Base-by-base conservation (phyloP, 2,797 vertebrate species). In the Aldrovandia affinis region DNA sequence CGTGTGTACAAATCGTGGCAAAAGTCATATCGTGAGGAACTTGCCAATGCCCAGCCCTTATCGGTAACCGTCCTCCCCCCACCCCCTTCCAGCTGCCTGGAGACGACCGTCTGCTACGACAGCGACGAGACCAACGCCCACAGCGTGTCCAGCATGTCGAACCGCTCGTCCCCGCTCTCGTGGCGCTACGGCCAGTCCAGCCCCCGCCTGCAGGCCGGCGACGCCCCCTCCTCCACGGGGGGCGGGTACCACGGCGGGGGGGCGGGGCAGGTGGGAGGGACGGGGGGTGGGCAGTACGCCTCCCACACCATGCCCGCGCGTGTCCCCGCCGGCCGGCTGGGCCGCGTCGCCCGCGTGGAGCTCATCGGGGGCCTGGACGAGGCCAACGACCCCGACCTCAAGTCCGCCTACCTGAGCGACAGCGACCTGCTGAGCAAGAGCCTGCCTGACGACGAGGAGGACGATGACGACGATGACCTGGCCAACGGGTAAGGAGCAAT, bases 121-220 rank as follows among this genome's bases (percentile, higher is more conserved):
- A 98, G 97, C 0, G 97, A 99, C 0, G 98, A 99, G 30, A 96
- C 97, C 83, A 98, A 98, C 77, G 92, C 97, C 0, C 96, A 96
- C 86, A 98, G 97, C 1, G 90, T 98, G 57, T 97, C 97, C 90
- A 98, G 97, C 86, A 90, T 97, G 14, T 99, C 98, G 70, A 99
- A 97, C 88, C 97, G 97, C 88, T 99, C 98, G 0, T 99, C 98
- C 0, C 98, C 97, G 0, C 90, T 99, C 59, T 98, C 97, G 1
- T 98, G 98, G 98, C 97, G 97, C 83, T 97, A 98, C 0, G 97
- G 98, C 81, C 97, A 99, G 90, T 96, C 98, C 3, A 99, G 98
- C 88, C 98, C 98, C 0, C 95, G 98, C 14, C 94, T 99, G 86
- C 98, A 99, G 94, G 98, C 98, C 0, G 98, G 98, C 0, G 98